Conservation (phyloP, 2,888 invertebrate genomes). For the Acrobasis repandana region DNA sequence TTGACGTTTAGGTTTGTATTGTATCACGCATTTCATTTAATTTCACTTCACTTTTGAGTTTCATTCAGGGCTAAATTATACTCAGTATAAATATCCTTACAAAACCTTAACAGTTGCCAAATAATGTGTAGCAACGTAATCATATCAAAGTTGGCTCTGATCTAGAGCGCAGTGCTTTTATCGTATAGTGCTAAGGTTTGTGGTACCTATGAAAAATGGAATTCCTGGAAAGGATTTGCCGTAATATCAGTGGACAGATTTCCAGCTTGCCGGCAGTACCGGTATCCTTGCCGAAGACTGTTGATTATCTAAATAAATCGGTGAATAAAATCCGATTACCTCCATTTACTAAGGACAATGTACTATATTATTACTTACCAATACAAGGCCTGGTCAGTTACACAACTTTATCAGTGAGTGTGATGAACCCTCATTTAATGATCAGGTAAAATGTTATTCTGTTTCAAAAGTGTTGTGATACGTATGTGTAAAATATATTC, state of each 20-base stretch:
- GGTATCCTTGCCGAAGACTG: slow-evolving; percentile 57
- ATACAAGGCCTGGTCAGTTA: slow-evolving; percentile 89
- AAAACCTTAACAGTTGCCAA: slow-evolving; percentile 68
- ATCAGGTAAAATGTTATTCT: slow-evolving; percentile 78
- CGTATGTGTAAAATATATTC: background rate
- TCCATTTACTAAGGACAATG: slow-evolving; percentile 87
- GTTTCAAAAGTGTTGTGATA: background rate
- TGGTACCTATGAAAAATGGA: slow-evolving; percentile 60
- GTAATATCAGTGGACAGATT: slow-evolving; percentile 56
- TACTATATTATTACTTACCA: slow-evolving; percentile 89
- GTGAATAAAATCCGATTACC: slow-evolving; percentile 76
- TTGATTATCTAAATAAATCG: slow-evolving; percentile 67
- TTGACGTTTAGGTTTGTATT: too few species aligned
- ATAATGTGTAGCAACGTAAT: slow-evolving; percentile 71
- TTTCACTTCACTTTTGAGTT: slow-evolving; percentile 2
- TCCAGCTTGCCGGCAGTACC: slow-evolving; percentile 58
- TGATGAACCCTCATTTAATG: slow-evolving; percentile 91
- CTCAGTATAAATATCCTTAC: slow-evolving; percentile 51
- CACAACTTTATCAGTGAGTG: slow-evolving; percentile 90
- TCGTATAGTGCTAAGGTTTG: slow-evolving; percentile 14
- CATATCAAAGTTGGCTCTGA: slow-evolving; percentile 44
- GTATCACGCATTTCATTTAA: slow-evolving; percentile 16
- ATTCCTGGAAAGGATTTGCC: slow-evolving; percentile 65
- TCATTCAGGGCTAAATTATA: slow-evolving; percentile 35
- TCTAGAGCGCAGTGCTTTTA: slow-evolving; percentile 45